Evolutionary conservation across 2,888 invertebrate species (phyloP).

Genomic region (Alsophila aescularia): DNA sequence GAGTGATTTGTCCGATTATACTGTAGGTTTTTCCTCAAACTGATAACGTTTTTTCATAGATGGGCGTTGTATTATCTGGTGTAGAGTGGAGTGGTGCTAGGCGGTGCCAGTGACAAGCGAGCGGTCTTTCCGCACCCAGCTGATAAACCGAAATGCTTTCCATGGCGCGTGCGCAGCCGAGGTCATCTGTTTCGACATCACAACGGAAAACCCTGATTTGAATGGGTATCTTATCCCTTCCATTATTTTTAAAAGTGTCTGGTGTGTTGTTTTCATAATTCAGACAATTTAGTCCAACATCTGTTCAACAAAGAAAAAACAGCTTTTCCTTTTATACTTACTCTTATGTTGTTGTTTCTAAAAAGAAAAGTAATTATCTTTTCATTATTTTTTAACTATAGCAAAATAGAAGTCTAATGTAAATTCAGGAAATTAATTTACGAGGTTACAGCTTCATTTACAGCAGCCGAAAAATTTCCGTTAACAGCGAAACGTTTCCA

Average conservation of each 20-base stretch:
- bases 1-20: neutral
- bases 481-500: constrained; percentile 1
- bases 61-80: constrained; percentile 64
- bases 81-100: constrained; percentile 54
- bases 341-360: too few relatives aligned
- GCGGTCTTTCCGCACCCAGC: constrained; percentile 64
- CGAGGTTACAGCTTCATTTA: constrained; percentile 1
- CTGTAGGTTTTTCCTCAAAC: constrained; percentile 28
- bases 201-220: constrained; percentile 28
- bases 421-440: neutral
- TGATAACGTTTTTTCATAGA: constrained; percentile 34
- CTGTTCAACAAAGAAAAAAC: neutral
- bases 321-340: neutral
- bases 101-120: constrained; percentile 65
- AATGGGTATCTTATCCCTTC: constrained; percentile 2
- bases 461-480: constrained; percentile 17
- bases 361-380: too few relatives aligned
- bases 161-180: constrained; percentile 60
- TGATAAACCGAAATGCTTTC: constrained; percentile 66
- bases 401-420: neutral
- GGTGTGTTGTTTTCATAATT: neutral
- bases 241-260: neutral
- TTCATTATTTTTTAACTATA: neutral
- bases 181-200: constrained; percentile 31
- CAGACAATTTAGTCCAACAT: neutral